Conservation (phyloP, 2,888 invertebrate species). For the Melinaea menophilus region DNA sequence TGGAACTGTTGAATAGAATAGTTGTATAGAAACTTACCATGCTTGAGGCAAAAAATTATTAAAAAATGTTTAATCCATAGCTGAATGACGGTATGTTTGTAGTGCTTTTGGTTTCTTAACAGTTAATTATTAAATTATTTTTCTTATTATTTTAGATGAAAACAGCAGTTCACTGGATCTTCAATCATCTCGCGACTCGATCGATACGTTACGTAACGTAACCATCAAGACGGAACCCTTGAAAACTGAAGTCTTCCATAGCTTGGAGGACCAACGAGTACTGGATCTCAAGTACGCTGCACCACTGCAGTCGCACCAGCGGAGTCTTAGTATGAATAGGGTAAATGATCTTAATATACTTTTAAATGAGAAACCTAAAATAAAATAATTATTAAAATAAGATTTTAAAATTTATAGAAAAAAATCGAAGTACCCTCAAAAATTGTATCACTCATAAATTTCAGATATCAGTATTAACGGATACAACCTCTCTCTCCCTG, state of each 20-base stretch:
- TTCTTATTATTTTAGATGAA: constrained; percentile 50
- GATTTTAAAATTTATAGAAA: neutral
- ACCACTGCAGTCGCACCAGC: constrained; percentile 66
- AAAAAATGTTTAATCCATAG: too few relatives aligned
- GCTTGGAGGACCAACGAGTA: constrained; percentile 62
- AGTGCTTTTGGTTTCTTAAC: neutral
- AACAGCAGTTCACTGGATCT: constrained; percentile 68
- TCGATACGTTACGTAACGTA: constrained; percentile 69
- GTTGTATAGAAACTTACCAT: too few relatives aligned
- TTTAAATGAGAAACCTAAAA: neutral
- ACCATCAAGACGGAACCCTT: constrained; percentile 67
- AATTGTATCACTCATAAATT: constrained; percentile 19
- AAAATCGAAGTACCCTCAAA: too few relatives aligned
- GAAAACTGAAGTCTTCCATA: constrained; percentile 59
- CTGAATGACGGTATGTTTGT: too few relatives aligned
- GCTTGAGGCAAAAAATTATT: too few relatives aligned
- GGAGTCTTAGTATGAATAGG: constrained; percentile 75
- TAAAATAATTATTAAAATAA: neutral
- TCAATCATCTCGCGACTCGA: constrained; percentile 69
- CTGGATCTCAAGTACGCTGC: constrained; percentile 65
- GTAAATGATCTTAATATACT: constrained; percentile 36
- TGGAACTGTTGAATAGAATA: too few relatives aligned
- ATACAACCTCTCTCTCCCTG: constrained; percentile 52
- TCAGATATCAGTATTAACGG: constrained; percentile 70
- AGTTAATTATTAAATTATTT: neutral